Evolutionary conservation across 1,140 invertebrate species (phyloP).

Genomic region (Caenorhabditis briggsae): DNA sequence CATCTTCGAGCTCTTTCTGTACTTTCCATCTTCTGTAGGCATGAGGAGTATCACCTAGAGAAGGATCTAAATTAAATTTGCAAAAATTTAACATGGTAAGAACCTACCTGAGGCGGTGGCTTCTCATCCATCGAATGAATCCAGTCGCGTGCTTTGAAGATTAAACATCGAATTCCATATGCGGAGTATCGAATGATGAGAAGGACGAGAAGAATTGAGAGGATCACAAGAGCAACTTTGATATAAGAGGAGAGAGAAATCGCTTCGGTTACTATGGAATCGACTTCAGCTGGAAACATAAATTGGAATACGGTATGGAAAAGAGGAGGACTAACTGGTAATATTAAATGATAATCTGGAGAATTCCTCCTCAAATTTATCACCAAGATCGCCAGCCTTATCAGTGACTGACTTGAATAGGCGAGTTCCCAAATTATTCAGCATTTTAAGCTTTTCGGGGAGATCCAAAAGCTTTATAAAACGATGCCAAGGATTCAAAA

Average conservation of each 20-base stretch:
- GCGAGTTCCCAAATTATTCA: constrained; percentile 63
- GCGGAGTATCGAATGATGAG: constrained; percentile 47
- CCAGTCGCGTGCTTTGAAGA: constrained; percentile 61
- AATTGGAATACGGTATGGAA: neutral
- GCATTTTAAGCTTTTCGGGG: constrained; percentile 5
- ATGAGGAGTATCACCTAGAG: constrained; percentile 64
- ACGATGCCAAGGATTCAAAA: neutral
- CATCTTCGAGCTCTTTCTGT: constrained; percentile 49
- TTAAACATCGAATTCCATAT: constrained; percentile 46
- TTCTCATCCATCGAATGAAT: constrained; percentile 48
- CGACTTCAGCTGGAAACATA: constrained; percentile 60
- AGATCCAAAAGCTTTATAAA: neutral
- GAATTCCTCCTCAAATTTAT: constrained; percentile 65
- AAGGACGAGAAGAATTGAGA: constrained; percentile 54
- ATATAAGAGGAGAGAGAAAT: constrained; percentile 61
- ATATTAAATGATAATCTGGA: constrained; percentile 57
- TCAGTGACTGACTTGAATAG: constrained; percentile 65
- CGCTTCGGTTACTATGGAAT: constrained; percentile 54
- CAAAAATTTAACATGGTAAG: neutral
- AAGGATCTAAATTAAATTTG: neutral
- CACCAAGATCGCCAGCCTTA: constrained; percentile 63
- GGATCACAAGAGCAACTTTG: constrained; percentile 61
- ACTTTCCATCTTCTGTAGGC: constrained; percentile 61
- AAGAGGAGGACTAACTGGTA: constrained; percentile 29
- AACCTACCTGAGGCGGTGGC: constrained; percentile 53